Evolutionary conservation across 2,113 vertebrate species (phyloP).

Genomic region (Ramphastos sulfuratus): DNA sequence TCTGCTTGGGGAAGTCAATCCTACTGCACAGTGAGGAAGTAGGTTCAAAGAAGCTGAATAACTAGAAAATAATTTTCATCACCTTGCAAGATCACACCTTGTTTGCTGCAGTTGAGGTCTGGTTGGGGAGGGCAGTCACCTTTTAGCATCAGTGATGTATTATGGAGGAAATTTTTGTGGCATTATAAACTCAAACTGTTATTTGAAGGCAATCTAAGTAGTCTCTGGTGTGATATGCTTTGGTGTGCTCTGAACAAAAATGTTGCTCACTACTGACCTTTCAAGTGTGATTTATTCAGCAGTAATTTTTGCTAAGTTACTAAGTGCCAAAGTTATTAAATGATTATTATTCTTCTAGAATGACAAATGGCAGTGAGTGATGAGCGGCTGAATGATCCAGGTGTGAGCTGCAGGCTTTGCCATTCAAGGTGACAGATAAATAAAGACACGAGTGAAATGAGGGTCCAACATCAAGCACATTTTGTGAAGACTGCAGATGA

Average conservation of each 20-base stretch:
- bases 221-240: background rate
- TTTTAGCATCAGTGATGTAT: background rate
- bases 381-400: slow-evolving; percentile 22
- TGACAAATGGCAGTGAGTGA: slow-evolving; percentile 17
- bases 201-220: background rate
- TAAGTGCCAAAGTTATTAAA: background rate
- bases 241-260: background rate
- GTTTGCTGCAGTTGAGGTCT: background rate
- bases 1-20: background rate
- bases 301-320: background rate
- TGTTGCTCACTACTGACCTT: background rate
- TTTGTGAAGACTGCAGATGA: background rate
- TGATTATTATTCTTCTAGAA: slow-evolving; percentile 20
- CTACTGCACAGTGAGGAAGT: background rate
- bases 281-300: background rate
- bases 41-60: background rate
- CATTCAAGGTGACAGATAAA: background rate
- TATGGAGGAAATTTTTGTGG: background rate
- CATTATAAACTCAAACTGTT: background rate
- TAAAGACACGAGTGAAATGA: slow-evolving; percentile 50
- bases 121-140: background rate
- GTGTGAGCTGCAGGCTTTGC: slow-evolving; percentile 15
- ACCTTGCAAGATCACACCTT: background rate
- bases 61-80: background rate
- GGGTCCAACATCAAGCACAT: slow-evolving; percentile 50